These are phyloP conservation scores for Peromyscus polionotus DNA, from an alignment of 2,113 vertebrate species.

Conservation along the genomic window DNA sequence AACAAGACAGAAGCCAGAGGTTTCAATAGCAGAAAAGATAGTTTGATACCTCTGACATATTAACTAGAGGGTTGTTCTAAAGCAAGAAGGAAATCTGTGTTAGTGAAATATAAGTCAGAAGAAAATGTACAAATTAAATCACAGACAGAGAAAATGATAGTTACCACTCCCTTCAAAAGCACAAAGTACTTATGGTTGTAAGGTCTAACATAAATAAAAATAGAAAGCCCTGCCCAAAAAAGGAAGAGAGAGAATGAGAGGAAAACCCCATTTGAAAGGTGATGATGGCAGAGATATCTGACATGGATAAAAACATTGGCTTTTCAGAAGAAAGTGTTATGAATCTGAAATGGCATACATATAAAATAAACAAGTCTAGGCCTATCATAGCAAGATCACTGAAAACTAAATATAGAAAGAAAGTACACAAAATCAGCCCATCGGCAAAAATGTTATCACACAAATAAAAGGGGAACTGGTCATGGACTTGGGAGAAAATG, in stretches of 20 bases:
- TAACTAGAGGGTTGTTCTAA: background rate
- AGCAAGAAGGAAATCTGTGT: background rate
- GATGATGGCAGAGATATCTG: background rate
- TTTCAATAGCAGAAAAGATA: background rate
- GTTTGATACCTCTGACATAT: background rate
- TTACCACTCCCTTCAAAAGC: background rate
- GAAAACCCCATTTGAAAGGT: background rate
- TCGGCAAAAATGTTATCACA: background rate
- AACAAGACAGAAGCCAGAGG: background rate
- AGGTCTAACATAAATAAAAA: background rate
- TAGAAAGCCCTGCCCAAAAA: background rate
- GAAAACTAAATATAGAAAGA: background rate
- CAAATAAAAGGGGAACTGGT: background rate
- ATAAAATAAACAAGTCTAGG: background rate
- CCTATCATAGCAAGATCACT: background rate
- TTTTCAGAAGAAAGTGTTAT: background rate
- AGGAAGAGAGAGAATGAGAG: background rate
- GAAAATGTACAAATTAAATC: conserved; percentile 8
- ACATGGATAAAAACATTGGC: background rate
- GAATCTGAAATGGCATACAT: background rate
- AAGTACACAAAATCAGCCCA: background rate
- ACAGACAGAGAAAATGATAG: background rate
- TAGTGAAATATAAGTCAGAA: background rate
- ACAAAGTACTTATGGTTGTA: background rate
- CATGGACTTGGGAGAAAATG: background rate